Evolutionary conservation across 2,888 invertebrate genomes (phyloP).

Genomic region (Schizaphis graminum): DNA sequence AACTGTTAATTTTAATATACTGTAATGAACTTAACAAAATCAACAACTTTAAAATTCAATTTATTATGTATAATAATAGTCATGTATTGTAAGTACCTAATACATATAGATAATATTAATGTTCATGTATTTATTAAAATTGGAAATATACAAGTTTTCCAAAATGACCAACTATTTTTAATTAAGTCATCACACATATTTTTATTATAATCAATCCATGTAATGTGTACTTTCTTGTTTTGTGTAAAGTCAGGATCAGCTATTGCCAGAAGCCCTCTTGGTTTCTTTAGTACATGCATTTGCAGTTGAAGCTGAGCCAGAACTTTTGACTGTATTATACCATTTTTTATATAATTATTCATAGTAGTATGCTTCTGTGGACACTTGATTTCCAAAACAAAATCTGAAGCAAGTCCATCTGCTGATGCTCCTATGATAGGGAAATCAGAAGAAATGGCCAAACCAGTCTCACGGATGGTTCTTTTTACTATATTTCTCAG

Average conservation of each 20-base stretch:
- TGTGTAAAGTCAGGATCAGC: slow-evolving; percentile 62
- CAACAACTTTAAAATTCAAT: neutral
- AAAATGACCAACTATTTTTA: neutral
- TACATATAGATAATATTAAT: neutral
- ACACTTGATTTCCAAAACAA: slow-evolving; percentile 64
- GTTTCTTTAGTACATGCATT: slow-evolving; percentile 62
- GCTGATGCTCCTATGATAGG: slow-evolving; percentile 66
- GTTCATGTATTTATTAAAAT: neutral
- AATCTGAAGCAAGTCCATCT: slow-evolving; percentile 55
- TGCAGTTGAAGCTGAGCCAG: slow-evolving; percentile 64
- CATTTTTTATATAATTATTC: slow-evolving; percentile 40
- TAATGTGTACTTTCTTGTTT: slow-evolving; percentile 20
- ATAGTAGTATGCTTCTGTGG: slow-evolving; percentile 48
- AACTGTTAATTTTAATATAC: neutral
- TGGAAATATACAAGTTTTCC: neutral
- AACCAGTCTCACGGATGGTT: slow-evolving; percentile 37
- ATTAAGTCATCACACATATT: slow-evolving; percentile 14
- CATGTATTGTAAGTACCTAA: too few relatives aligned
- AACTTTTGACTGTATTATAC: slow-evolving; percentile 42
- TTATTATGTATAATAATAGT: neutral
- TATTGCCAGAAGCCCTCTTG: slow-evolving; percentile 58
- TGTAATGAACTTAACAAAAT: neutral
- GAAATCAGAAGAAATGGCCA: slow-evolving; percentile 33
- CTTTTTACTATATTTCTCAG: slow-evolving; percentile 28
- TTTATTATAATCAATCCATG: slow-evolving; percentile 22